phyloP scores from a whole-genome alignment of 2,797 vertebrate genomes.

The Tauraco hartlaubi region DNA sequence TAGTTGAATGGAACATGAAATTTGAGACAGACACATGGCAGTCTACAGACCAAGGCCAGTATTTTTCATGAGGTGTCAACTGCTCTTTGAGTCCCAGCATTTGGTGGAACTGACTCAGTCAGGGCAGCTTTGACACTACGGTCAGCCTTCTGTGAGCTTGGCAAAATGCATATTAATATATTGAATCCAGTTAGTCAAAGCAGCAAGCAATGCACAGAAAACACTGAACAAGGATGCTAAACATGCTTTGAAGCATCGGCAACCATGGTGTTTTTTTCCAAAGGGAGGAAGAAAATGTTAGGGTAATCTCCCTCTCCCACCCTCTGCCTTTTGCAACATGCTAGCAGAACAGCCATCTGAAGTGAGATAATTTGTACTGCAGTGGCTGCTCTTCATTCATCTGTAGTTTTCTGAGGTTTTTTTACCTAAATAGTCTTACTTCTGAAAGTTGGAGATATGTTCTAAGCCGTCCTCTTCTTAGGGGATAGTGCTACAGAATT shows the following conservation, averaged over 20 bases:
- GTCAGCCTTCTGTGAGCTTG: slow-evolving; percentile 45
- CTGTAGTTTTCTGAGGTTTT: not conserved
- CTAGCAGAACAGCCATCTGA: not conserved
- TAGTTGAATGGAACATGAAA: not conserved
- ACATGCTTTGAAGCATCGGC: not conserved
- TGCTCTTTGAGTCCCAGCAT: not conserved
- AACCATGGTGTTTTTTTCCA: not conserved
- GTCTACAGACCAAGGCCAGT: not conserved
- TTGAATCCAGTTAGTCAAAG: not conserved
- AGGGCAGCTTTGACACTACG: slow-evolving; percentile 13
- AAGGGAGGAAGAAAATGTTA: not conserved
- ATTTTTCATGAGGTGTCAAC: slow-evolving; percentile 22
- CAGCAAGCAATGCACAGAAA: not conserved
- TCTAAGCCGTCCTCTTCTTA: not conserved
- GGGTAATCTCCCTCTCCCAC: not conserved
- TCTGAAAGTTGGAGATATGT: not conserved
- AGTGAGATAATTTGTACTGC: not conserved
- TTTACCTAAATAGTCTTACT: not conserved
- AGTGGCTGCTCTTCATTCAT: not conserved
- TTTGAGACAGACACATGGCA: not conserved
- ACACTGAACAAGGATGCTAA: not conserved
- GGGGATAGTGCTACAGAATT: not conserved
- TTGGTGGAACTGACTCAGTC: not conserved
- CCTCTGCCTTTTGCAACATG: not conserved
- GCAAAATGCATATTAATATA: not conserved